Evolutionary conservation across 2,888 invertebrate genomes (phyloP), one percentile per base, ranked within the genome.

Genomic region (Agriopis leucophaearia): DNA sequence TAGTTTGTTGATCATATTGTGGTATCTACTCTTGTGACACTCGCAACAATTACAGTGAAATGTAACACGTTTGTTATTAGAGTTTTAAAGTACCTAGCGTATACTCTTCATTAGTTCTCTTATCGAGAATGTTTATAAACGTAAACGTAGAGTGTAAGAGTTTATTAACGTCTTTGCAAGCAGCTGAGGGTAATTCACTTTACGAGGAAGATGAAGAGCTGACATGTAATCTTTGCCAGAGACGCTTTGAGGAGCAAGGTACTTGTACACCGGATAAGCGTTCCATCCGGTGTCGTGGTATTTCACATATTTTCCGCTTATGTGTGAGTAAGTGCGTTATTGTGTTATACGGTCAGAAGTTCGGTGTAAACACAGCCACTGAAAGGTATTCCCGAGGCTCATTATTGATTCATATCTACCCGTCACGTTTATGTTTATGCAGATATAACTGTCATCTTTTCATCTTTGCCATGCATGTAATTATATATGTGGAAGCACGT

Each of bases 221-320:
- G 92, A 95, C 95, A 94, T 96, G 96, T 94, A 96, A 96, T 91
- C 95, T 96, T 94, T 96, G 96, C 95, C 96, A 96, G 95, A 96
- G 96, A 94, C 95, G 96, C 89, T 96, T 96, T 95, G 96, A 96
- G 94, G 95, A 96, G 94, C 96, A 96, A 96, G 96, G 96, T 96
- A 96, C 95, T 92, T 89, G 88, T 82, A 85, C 87, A 83, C 85
- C 86, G 89, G 88, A 88, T 85, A 82, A 79, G 78, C 82, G 82
- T 84, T 82, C 80, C 81, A 85, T 88, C 88, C 89, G 90, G 91
- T 91, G 88, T 84, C 87, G 83, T 84, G 87, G 86, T 88, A 86
- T 88, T 89, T 88, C 85, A 82, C 85, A 87, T 86, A 84, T 87
- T 85, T 85, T 87, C 86, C 86, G 92, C 92, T 92, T 93, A 92